phyloP scores from a whole-genome alignment of 2,888 invertebrate genomes.

The Melinaea menophilus region DNA sequence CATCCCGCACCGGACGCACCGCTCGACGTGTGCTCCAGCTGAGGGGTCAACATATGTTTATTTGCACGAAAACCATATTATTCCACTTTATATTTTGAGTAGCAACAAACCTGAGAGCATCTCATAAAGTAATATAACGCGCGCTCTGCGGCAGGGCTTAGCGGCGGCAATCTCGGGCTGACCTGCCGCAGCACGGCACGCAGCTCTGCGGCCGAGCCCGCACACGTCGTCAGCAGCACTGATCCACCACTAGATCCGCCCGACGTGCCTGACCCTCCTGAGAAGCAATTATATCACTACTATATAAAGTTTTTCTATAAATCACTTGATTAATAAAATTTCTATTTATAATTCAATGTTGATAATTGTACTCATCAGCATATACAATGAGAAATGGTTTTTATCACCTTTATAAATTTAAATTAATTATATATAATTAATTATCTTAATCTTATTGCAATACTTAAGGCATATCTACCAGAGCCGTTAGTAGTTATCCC shows the following conservation, averaged over 20 bases:
- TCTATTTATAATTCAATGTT: too few relatives aligned
- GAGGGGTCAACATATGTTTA: conserved; percentile 11
- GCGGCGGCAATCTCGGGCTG: conserved; percentile 73
- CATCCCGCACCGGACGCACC: conserved; percentile 42
- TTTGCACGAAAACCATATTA: too few relatives aligned
- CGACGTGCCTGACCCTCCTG: conserved; percentile 29
- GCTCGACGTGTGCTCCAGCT: conserved; percentile 80
- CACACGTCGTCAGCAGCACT: conserved; percentile 89
- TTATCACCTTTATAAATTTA: too few relatives aligned
- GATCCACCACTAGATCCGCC: conserved; percentile 56
- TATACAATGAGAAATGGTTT: too few relatives aligned
- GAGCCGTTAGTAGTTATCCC: conserved; percentile 72
- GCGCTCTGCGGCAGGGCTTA: conserved; percentile 84
- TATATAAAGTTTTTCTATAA: background rate
- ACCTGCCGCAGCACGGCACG: conserved; percentile 84
- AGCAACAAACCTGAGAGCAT: conserved; percentile 83
- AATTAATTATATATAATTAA: too few relatives aligned
- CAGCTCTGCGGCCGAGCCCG: conserved; percentile 88
- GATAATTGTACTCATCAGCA: too few relatives aligned
- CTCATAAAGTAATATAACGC: conserved; percentile 95
- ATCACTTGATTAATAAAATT: too few relatives aligned
- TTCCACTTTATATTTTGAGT: background rate
- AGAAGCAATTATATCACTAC: background rate
- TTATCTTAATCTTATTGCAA: too few relatives aligned
- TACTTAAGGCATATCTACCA: conserved; percentile 40